phyloP scores from a whole-genome alignment of 2,888 invertebrate species.

The Hetaerina titia region DNA sequence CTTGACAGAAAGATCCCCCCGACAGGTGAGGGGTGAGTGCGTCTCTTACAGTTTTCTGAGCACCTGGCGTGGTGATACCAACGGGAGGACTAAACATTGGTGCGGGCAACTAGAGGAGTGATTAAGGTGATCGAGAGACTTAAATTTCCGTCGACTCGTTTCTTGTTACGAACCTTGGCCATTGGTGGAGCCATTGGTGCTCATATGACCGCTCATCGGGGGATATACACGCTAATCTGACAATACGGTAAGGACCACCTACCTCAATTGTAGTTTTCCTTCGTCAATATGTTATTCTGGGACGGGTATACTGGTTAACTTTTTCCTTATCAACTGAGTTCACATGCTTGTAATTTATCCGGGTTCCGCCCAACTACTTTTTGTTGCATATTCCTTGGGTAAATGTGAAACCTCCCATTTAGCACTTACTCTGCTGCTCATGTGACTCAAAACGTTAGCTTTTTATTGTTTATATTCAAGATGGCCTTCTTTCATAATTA shows the following conservation, averaged over 20 bases:
- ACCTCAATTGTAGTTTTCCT: background rate
- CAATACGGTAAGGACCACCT: conserved; percentile 47
- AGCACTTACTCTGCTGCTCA: background rate
- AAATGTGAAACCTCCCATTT: background rate
- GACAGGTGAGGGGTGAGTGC: conserved; percentile 39
- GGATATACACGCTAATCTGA: conserved; percentile 33
- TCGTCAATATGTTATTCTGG: background rate
- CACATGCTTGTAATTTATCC: background rate
- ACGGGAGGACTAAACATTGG: conserved; percentile 20
- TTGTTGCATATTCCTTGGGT: background rate
- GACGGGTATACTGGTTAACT: background rate
- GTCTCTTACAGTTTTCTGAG: background rate
- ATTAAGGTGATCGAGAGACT: conserved; percentile 13
- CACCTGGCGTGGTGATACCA: conserved; percentile 42
- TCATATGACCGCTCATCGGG: conserved; percentile 59
- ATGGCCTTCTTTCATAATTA: background rate
- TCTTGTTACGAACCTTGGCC: background rate
- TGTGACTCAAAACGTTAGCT: background rate
- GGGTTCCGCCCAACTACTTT: background rate
- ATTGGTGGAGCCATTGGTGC: conserved; percentile 42
- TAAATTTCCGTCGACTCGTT: background rate
- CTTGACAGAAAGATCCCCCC: background rate
- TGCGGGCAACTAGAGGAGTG: conserved; percentile 28
- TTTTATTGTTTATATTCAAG: background rate
- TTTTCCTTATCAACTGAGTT: background rate